Evolutionary conservation across 30 jellyfish, hydroid and myxozoan genomes (phyloP), one percentile per base, ranked within the genome.

Genomic region (Catostylus mosaicus): DNA sequence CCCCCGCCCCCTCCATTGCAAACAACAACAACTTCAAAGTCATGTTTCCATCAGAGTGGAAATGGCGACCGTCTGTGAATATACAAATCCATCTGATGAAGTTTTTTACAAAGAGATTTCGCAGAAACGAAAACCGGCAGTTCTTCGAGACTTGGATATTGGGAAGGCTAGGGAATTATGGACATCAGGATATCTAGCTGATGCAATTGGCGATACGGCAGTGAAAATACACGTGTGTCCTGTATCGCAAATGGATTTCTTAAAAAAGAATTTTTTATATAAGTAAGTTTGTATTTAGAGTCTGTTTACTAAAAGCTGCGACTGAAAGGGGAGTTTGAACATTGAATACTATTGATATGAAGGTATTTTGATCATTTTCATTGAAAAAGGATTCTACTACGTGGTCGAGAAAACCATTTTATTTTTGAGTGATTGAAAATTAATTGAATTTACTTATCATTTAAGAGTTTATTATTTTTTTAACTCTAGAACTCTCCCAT

Each of bases 181-280:
- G 98, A 84, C 68, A 7, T 70, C 88, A 20, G 86, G 59, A 20
- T 84, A 91, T 43, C 82, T 91, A 18, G 86, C 94, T 0, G 61
- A 67, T 7, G 33, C 69, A 11, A 73, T 85, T 61, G 93, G 91
- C 8, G 46, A 57, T 2, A 47, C 45, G n/a, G 89, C 93, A 26
- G 98, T 92, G 14, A 82, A 80, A 65, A 62, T 87, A 3, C 98
- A 92, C 56, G 98, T 92, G 26, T 77, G 86, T 40, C 97, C 97
- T 22, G 78, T 59, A 12, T 68, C 98, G 30, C 67, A 73, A 52
- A 64, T 92, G 91, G 89, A 92, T 68, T 92, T 92, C 59, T 30
- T 92, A 67, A 92, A 76, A 30, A 92, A 92, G 84, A 92, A 92
- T 56, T 92, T 92, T 66, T 59, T 56, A n/a, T 92, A 92, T 82